phyloP scores from a whole-genome alignment of 1,140 invertebrate species.

The Drosophila sulfurigaster region DNA sequence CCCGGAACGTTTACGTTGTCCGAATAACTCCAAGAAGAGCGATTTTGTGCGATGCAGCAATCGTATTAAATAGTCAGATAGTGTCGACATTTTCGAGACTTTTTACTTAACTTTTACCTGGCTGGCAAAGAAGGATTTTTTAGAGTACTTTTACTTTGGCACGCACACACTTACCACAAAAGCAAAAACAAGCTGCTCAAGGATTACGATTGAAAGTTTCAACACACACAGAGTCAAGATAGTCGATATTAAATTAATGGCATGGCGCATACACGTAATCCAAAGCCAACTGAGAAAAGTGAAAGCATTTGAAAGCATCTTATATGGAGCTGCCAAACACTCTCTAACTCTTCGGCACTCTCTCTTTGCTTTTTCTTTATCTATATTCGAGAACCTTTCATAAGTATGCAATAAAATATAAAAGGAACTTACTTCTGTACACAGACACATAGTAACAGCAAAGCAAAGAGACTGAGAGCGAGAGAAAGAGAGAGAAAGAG shows the following conservation, averaged over 20 bases:
- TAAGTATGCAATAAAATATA: conserved; percentile 19
- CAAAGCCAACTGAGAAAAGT: conserved; percentile 50
- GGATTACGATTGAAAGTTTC: background rate
- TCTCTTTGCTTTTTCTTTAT: background rate
- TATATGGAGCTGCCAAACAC: too few relatives aligned
- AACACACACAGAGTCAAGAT: background rate
- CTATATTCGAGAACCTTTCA: conserved; percentile 29
- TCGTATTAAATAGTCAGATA: conserved; percentile 6
- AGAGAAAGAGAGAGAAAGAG: background rate
- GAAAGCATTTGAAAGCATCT: conserved; percentile 54
- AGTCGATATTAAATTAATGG: conserved; percentile 34
- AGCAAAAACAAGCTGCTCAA: background rate
- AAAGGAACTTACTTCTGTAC: conserved; percentile 14
- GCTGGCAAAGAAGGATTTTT: background rate
- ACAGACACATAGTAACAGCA: conserved; percentile 5
- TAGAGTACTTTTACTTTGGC: background rate
- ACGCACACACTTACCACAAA: background rate
- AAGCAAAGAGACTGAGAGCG: conserved; percentile 1
- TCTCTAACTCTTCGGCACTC: background rate
- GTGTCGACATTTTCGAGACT: background rate
- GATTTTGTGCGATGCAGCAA: conserved; percentile 13
- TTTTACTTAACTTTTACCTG: background rate
- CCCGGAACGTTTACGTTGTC: background rate
- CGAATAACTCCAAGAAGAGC: conserved; percentile 3
- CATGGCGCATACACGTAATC: conserved; percentile 6